A percentile compares a stretch with the other conserved stretches of the same genome.
phyloP scores from a whole-genome alignment of 2,888 invertebrate species.

The Archaeoteleia sp. region DNA sequence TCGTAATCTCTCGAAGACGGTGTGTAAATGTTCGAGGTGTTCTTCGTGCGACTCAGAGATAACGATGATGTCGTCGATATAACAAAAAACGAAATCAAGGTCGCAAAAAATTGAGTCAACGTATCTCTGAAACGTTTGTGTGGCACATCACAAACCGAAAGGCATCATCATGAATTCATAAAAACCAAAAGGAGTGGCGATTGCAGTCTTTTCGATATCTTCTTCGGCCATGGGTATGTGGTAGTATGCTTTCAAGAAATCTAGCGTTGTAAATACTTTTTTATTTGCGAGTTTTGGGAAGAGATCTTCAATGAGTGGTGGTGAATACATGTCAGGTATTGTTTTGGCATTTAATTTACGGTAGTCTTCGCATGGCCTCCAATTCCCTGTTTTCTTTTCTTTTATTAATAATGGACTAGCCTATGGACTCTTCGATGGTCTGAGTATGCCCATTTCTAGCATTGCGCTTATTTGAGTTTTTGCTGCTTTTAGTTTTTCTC shows the following conservation, averaged over 20 bases:
- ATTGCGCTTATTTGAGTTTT: conserved; percentile 64
- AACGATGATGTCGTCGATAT: conserved; percentile 37
- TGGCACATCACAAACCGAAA: conserved; percentile 30
- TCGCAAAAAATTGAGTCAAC: conserved; percentile 9
- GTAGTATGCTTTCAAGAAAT: conserved; percentile 19
- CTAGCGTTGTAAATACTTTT: conserved; percentile 44
- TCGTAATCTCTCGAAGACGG: conserved; percentile 3
- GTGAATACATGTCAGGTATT: conserved; percentile 59
- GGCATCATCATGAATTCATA: conserved; percentile 45
- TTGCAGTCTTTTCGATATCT: conserved; percentile 36
- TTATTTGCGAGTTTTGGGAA: conserved; percentile 40
- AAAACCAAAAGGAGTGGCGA: conserved; percentile 42
- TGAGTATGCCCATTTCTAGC: conserved; percentile 69
- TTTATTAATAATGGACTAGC: conserved; percentile 67
- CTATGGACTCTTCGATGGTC: conserved; percentile 71
- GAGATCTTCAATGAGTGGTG: conserved; percentile 60
- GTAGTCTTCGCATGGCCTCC: conserved; percentile 61
- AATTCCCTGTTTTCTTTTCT: conserved; percentile 55
- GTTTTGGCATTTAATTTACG: conserved; percentile 59
- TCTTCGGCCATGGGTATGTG: conserved; percentile 32
- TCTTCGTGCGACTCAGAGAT: conserved; percentile 13
- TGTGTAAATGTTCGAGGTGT: conserved; percentile 27
- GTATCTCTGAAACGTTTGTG: conserved; percentile 23
- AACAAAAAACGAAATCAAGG: conserved; percentile 22
- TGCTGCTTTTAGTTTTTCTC: conserved; percentile 62